phyloP scores from a whole-genome alignment of 2,888 invertebrate species.

The Melieria crassipennis region DNA sequence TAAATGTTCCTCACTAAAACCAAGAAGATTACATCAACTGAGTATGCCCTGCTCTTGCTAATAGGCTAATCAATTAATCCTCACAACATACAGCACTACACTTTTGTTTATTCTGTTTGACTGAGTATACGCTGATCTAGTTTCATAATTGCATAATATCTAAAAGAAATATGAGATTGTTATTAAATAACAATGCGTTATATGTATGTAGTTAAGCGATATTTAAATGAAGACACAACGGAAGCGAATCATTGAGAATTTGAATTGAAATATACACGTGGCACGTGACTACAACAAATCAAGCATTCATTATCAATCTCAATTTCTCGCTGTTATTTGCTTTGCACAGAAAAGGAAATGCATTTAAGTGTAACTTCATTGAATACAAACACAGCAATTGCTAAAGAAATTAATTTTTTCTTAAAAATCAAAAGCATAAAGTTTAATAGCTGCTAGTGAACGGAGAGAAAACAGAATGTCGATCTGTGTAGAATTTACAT shows the following conservation, averaged over 20 bases:
- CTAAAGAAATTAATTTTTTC: too few species aligned
- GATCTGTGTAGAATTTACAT: too few species aligned
- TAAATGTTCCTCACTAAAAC: constrained; percentile 57
- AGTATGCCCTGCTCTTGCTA: constrained; percentile 24
- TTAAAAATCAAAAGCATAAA: too few species aligned
- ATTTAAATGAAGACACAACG: constrained; percentile 1
- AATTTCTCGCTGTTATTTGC: not conserved
- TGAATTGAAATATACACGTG: constrained; percentile 10
- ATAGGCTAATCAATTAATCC: constrained; percentile 2
- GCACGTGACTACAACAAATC: not conserved
- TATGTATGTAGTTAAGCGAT: constrained; percentile 9
- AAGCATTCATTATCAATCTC: not conserved
- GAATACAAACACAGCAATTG: not conserved
- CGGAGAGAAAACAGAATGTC: too few species aligned
- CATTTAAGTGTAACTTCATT: constrained; percentile 16
- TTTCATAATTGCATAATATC: constrained; percentile 41
- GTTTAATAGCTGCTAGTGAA: too few species aligned
- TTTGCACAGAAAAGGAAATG: not conserved
- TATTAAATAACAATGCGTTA: constrained; percentile 52
- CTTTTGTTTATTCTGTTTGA: constrained; percentile 19
- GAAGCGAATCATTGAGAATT: constrained; percentile 29
- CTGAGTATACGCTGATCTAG: constrained; percentile 32
- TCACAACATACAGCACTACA: too few species aligned
- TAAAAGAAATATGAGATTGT: constrained; percentile 48
- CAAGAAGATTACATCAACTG: constrained; percentile 4